Evolutionary conservation across 2,888 invertebrate genomes (phyloP), one percentile per base, ranked within the genome.

Genomic region (Mythimna vitellina): DNA sequence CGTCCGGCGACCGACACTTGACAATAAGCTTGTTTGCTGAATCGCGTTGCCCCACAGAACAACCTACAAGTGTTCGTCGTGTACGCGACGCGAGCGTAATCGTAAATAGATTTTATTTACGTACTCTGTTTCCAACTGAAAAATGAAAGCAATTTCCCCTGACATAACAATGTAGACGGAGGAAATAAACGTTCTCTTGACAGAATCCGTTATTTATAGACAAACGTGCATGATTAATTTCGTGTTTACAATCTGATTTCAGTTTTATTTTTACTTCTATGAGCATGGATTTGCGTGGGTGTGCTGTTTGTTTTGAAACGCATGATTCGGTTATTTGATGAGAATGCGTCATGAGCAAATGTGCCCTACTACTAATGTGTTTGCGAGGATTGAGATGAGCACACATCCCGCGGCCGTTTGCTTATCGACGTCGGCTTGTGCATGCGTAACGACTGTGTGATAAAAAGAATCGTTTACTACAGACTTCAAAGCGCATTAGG

Each of bases 71-170:
- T 76, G 61, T 70, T 64, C 66, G 57, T 56, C 56, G 68, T 63
- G 61, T 46, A 46, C 46, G 46, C 46, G 46, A 17, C 46, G 46
- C 46, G 6, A 17, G 6, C 63, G 75, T 78, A 74, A 73, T 80
- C 66, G 71, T 79, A 83, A 84, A 86, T 86, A 88, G 87, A 89
- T 85, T 86, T 88, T 89, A 88, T 89, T 89, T 89, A 82, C 85
- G 79, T 79, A 81, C 83, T 79, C 87, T 90, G 88, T 90, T 89
- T 88, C 77, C 77, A 85, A 87, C 83, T 87, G 86, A 91, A 91
- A 90, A 92, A 90, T 90, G 80, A 89, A 89, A 89, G 84, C 89
- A 89, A 92, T 92, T 91, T 91, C 88, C 90, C 86, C 82, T 89
- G 85, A 84, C 86, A 86, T 81, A 87, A 87, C 88, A 85, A 76